Conservation (phyloP, 2,113 vertebrate species). For the Hippocampus abdominalis region DNA sequence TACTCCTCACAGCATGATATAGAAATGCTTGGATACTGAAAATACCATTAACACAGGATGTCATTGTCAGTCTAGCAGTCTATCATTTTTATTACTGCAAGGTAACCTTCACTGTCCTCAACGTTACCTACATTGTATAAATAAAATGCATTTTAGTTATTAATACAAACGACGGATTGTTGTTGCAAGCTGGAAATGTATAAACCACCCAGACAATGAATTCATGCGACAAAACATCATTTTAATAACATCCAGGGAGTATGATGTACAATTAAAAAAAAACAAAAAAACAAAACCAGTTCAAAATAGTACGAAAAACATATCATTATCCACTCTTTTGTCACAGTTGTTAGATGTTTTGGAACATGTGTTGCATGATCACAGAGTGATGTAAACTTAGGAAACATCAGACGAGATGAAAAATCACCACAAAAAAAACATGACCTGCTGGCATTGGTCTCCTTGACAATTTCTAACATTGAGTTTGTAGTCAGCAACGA, state of each 20-base stretch:
- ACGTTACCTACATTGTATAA: background rate
- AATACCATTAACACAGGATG: too few relatives aligned
- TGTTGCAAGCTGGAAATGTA: background rate
- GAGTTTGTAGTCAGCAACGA: background rate
- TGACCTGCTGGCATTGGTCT: conserved; percentile 36
- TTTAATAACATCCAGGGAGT: conserved; percentile 41
- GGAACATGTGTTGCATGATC: conserved; percentile 17
- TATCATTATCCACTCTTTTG: conserved; percentile 10
- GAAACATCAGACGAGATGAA: conserved; percentile 18
- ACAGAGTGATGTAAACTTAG: background rate
- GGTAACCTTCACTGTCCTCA: background rate
- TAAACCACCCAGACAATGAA: background rate
- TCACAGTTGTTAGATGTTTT: conserved; percentile 7
- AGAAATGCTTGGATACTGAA: too few relatives aligned
- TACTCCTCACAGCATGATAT: too few relatives aligned
- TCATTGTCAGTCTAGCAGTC: too few relatives aligned
- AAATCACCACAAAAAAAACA: conserved; percentile 18
- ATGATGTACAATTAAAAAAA: conserved; percentile 20
- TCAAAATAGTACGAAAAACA: conserved; percentile 15
- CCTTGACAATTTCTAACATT: background rate
- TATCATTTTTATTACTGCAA: background rate
- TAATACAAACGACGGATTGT: background rate
- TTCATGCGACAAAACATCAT: background rate
- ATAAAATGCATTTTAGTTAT: background rate
- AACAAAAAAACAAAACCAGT: conserved; percentile 12